Evolutionary conservation across 1,140 invertebrate species (phyloP).

Genomic region (Periplaneta americana): DNA sequence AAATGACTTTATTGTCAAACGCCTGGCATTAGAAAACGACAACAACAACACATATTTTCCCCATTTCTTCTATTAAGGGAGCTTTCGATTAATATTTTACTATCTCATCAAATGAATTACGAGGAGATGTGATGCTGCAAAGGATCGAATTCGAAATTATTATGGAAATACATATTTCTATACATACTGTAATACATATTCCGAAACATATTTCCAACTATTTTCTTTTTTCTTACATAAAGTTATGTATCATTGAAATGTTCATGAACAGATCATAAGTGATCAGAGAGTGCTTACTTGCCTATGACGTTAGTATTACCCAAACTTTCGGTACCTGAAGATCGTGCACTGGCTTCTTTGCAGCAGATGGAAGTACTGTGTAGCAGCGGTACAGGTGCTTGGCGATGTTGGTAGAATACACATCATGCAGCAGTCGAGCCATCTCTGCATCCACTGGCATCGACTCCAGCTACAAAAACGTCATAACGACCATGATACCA

Average conservation of each 20-base stretch:
- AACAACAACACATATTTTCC: no score
- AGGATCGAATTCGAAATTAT: no score
- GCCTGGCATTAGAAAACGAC: no score
- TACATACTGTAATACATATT: neutral
- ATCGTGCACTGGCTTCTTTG: neutral
- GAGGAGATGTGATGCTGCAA: no score
- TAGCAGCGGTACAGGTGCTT: constrained; percentile 44
- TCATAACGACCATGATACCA: no score
- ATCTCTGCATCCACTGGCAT: constrained; percentile 41
- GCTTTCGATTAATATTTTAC: no score
- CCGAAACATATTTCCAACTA: neutral
- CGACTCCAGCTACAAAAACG: constrained; percentile 48
- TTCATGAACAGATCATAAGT: neutral
- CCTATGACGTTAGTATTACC: no score
- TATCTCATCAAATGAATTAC: no score
- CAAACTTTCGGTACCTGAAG: neutral
- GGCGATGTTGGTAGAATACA: constrained; percentile 31
- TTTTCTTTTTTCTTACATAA: neutral
- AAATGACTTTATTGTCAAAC: no score
- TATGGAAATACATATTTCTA: no score
- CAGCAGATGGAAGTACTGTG: constrained; percentile 13
- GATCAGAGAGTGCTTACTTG: neutral
- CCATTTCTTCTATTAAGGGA: no score
- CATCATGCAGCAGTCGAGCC: constrained; percentile 29
- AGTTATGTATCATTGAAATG: neutral